Evolutionary conservation across 2,888 invertebrate genomes (phyloP), one percentile per base, ranked within the genome.

Genomic region (Molanna angustata): DNA sequence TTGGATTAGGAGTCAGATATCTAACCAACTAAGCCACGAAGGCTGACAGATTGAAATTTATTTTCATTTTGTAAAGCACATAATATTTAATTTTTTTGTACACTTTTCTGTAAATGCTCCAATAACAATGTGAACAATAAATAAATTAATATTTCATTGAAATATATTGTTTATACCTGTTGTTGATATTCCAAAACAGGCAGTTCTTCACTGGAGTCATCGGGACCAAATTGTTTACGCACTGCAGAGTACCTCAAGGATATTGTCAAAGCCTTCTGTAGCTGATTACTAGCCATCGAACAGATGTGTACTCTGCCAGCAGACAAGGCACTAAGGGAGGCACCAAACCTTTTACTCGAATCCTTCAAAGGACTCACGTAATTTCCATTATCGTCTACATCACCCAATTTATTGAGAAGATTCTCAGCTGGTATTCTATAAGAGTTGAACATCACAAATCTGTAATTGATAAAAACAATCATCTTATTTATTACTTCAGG

Each of bases 131-230:
- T 27, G 9, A n/a, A 22, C 16, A 27, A 7, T 27, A 48, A 49
- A 31, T 11, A 16, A n/a, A 45, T 44, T n/a, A n/a, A n/a, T n/a
- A n/a, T n/a, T 27, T 27, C 4, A 27, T 27, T 27, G 27, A 27
- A 27, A 27, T 7, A 27, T 27, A 27, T 11, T 49, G 1, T 35
- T 20, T 18, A 65, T 67, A 86, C 87, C 73, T 92, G 93, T 33
- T 90, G 82, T 68, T 94, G 96, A 68, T 97, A 97, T 67, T 96
- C 94, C 61, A 97, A 70, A 1, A 97, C 88, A 0, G 95, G 86
- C 57, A 84, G 79, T 69, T 97, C 96, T 49, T 81, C 80, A 4
- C 72, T 66, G 2, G 74, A 67, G 9, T 79, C 76, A 2, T 83
- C 80, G 0, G 90, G 86, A 0, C 93, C 94, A 68, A 96, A 97